Conservation (phyloP, 1,140 invertebrate genomes). For the Ceratina calcarata region DNA sequence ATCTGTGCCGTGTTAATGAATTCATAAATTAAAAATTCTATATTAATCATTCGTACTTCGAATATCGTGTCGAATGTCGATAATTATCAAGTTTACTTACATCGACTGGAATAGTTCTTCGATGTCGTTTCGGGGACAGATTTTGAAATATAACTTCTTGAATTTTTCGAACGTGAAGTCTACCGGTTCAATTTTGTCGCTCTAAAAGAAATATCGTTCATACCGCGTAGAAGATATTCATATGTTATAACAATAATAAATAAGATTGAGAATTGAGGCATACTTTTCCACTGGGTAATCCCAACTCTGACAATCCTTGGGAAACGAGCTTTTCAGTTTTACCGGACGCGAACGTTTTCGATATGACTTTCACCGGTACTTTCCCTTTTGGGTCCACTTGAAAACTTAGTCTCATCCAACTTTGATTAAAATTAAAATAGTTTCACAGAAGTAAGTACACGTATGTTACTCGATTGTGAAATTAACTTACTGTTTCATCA, state of each 20-base stretch:
- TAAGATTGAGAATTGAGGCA: conserved; percentile 47
- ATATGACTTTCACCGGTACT: conserved; percentile 97
- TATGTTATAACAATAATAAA: not conserved
- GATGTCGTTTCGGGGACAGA: conserved; percentile 99
- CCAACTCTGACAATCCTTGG: conserved; percentile 96
- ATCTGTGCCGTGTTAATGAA: too few relatives aligned
- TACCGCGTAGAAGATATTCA: not conserved
- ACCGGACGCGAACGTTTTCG: conserved; percentile 98
- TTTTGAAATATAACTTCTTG: conserved; percentile 97
- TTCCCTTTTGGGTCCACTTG: conserved; percentile 96
- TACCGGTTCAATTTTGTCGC: conserved; percentile 95
- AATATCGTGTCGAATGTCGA: too few relatives aligned
- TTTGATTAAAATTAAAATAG: conserved; percentile 71
- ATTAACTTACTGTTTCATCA: conserved; percentile 97
- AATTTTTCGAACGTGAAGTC: conserved; percentile 99
- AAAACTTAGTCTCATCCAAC: conserved; percentile 98
- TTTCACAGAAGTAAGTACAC: not conserved
- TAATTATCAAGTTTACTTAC: conserved; percentile 84
- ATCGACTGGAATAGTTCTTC: conserved; percentile 98
- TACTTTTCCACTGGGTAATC: conserved; percentile 96
- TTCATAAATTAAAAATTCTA: too few relatives aligned
- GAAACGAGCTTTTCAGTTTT: conserved; percentile 99
- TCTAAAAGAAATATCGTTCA: conserved; percentile 78
- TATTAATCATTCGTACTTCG: too few relatives aligned
- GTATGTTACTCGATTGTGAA: not conserved